phyloP scores from a whole-genome alignment of 1,140 invertebrate species.

The Nixonia krombeini region DNA sequence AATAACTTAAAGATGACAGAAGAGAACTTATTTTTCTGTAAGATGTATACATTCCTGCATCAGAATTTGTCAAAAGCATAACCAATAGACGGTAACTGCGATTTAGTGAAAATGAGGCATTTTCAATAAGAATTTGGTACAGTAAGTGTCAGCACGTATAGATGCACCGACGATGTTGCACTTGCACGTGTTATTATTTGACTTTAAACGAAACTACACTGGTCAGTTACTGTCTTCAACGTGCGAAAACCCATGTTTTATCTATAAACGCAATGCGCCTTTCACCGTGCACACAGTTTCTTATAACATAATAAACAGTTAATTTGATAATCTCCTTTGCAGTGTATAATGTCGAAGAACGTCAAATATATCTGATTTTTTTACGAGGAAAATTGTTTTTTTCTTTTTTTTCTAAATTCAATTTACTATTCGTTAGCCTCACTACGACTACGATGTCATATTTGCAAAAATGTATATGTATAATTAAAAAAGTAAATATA shows the following conservation, averaged over 20 bases:
- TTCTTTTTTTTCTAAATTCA: constrained; percentile 20
- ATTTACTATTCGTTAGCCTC: constrained; percentile 16
- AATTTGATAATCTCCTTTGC: constrained; percentile 16
- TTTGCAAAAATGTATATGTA: too few species aligned
- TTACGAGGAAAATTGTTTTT: constrained; percentile 27
- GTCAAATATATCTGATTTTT: constrained; percentile 44
- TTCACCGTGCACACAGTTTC: constrained; percentile 21
- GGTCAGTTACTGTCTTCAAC: too few species aligned
- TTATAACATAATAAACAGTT: neutral
- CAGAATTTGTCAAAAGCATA: constrained; percentile 44
- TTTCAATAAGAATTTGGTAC: too few species aligned
- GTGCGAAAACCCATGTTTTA: too few species aligned
- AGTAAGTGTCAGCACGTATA: too few species aligned
- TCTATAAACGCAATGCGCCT: constrained; percentile 13
- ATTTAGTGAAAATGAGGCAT: too few species aligned
- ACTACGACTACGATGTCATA: too few species aligned
- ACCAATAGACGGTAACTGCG: too few species aligned
- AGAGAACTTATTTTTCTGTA: constrained; percentile 51
- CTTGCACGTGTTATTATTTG: too few species aligned
- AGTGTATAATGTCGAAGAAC: constrained; percentile 29
- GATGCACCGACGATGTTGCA: too few species aligned
- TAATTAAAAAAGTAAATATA: neutral
- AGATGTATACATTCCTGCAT: constrained; percentile 50
- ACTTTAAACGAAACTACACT: too few species aligned
- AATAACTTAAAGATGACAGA: too few species aligned